These are phyloP conservation scores for Copidosoma floridanum DNA, from an alignment of 1,140 invertebrate species.

Conservation along the genomic window DNA sequence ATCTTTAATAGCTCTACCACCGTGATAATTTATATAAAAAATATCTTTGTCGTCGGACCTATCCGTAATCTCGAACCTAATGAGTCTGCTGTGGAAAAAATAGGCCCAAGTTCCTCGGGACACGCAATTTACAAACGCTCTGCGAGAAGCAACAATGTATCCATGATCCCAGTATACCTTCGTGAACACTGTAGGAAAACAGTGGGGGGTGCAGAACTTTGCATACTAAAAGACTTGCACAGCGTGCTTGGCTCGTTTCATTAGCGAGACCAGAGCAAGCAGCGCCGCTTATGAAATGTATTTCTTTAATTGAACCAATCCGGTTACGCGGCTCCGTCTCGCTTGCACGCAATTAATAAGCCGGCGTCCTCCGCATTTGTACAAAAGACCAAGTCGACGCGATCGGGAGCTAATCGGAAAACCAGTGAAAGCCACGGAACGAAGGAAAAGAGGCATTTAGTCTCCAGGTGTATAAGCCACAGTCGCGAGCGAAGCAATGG, in stretches of 20 bases:
- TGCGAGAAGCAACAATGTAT: too few relatives aligned
- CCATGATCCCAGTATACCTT: too few relatives aligned
- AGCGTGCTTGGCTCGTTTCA: slow-evolving; percentile 22
- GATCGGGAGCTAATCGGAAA: slow-evolving; percentile 37
- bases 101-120: too few relatives aligned
- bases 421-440: neutral
- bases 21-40: too few relatives aligned
- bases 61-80: too few relatives aligned
- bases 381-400: too few relatives aligned
- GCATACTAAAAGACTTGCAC: slow-evolving; percentile 48
- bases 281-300: slow-evolving; percentile 20
- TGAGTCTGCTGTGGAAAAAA: too few relatives aligned
- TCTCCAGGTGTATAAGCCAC: slow-evolving; percentile 10
- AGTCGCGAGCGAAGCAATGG: too few relatives aligned
- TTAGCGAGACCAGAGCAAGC: slow-evolving; percentile 21
- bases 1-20: too few relatives aligned
- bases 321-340: neutral
- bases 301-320: slow-evolving; percentile 35
- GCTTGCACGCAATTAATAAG: slow-evolving; percentile 16
- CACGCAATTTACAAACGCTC: too few relatives aligned
- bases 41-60: too few relatives aligned
- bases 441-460: neutral
- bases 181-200: too few relatives aligned
- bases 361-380: slow-evolving; percentile 28
- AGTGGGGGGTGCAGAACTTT: slow-evolving; percentile 39